Percentiles rank a stretch among this genome's conserved stretches.
phyloP scores from a whole-genome alignment of 2,888 invertebrate genomes.

The Lymantria monacha region DNA sequence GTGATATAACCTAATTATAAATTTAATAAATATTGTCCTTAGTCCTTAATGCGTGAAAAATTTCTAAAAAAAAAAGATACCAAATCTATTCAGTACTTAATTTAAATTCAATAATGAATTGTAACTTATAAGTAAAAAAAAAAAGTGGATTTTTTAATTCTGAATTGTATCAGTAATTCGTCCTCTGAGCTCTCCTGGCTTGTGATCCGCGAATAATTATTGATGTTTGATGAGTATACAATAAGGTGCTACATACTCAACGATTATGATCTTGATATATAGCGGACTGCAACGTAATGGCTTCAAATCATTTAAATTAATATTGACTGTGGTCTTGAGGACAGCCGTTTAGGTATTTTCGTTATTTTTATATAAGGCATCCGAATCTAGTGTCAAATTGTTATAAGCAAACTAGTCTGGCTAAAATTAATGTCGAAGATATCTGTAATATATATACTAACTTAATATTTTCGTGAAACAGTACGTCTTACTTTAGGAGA shows the following conservation, averaged over 20 bases:
- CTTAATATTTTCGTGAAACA: no score
- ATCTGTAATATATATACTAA: no score
- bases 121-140: slow-evolving; percentile 49
- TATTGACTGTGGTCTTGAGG: slow-evolving; percentile 5
- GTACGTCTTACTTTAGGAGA: no score
- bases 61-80: slow-evolving; percentile 50
- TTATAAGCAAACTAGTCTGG: no score
- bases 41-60: slow-evolving; percentile 61
- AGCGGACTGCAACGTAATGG: slow-evolving; percentile 33
- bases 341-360: neutral
- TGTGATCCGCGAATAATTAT: slow-evolving; percentile 35
- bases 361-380: neutral
- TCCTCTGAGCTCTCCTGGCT: slow-evolving; percentile 38
- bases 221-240: slow-evolving; percentile 32
- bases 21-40: slow-evolving; percentile 66
- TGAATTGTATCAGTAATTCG: slow-evolving; percentile 58
- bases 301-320: slow-evolving; percentile 5
- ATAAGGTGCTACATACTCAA: slow-evolving; percentile 41
- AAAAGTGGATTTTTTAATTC: slow-evolving; percentile 49
- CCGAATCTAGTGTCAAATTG: neutral
- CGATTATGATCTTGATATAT: slow-evolving; percentile 24
- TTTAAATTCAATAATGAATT: slow-evolving; percentile 62
- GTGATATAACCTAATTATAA: slow-evolving; percentile 79
- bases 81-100: slow-evolving; percentile 78
- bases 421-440: no score